Conservation (phyloP, 1,140 invertebrate species). For the Heliothis subflexa region DNA sequence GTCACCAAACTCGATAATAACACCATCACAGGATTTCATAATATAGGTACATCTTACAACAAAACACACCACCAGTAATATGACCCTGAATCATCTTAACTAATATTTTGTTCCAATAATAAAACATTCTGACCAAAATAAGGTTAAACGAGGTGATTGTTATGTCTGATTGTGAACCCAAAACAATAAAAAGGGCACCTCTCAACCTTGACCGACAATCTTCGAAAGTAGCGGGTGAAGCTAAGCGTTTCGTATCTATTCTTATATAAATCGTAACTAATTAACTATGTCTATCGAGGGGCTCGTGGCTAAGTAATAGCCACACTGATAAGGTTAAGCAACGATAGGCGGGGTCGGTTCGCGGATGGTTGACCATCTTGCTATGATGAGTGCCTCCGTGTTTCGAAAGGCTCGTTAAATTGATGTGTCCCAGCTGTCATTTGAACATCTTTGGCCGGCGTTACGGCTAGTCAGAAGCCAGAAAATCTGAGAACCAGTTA, state of each 20-base stretch:
- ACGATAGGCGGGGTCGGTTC: not conserved
- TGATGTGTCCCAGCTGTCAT: not conserved
- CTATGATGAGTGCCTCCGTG: not conserved
- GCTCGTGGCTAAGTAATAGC: not conserved
- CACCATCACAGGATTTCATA: too few species aligned
- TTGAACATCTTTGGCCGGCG: not conserved
- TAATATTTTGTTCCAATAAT: not conserved
- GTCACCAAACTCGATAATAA: too few species aligned
- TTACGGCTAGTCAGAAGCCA: not conserved
- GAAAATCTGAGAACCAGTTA: too few species aligned
- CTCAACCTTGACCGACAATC: slow-evolving; percentile 27
- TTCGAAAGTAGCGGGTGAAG: not conserved
- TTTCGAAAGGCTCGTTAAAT: too few species aligned
- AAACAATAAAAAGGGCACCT: slow-evolving; percentile 39
- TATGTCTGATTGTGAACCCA: slow-evolving; percentile 37
- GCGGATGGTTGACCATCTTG: not conserved
- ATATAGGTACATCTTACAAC: not conserved
- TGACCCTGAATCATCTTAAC: too few species aligned
- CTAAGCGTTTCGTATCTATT: not conserved
- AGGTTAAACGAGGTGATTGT: slow-evolving; percentile 28
- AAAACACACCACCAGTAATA: not conserved
- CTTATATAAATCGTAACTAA: not conserved
- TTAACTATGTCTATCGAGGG: not conserved
- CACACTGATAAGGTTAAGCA: not conserved
- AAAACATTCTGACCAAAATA: slow-evolving; percentile 7